Evolutionary conservation across 2,888 invertebrate species (phyloP), one percentile per base, ranked within the genome.

Genomic region (Saturnia japonica): DNA sequence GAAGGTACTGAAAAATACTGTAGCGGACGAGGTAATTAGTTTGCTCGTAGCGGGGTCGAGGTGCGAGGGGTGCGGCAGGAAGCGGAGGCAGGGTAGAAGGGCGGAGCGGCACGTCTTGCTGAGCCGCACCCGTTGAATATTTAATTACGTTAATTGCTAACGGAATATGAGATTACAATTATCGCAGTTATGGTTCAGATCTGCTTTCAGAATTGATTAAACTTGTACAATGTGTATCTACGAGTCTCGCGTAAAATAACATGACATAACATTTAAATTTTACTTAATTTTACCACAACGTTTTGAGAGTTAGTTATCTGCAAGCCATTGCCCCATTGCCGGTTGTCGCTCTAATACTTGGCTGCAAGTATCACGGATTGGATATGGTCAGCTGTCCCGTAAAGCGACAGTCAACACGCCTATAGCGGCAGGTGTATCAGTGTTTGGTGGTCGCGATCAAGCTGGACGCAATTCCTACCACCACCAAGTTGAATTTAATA

Each of bases 131-230:
- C 40, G 8, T n/a, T 40, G 64, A 64, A 64, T 64, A 34, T 11
- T 34, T 64, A 64, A 64, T 64, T 64, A 64, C 64, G 64, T 64
- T 64, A 64, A 64, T 64, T 64, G 64, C 64, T 34, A 34, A 40
- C 34, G 64, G 64, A 64, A 64, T 64, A 64, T 64, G 64, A 64
- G 34, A 64, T 40, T 64, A 64, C 34, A 64, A 64, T 64, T 64
- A 40, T 40, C 64, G 9, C 40, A 11, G 64, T 64, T 40, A 40
- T n/a, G 40, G 64, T 64, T 40, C 34, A 64, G 64, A 9, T 40
- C n/a, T 64, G 40, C 11, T 40, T 40, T n/a, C 57, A 28, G 28
- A 14, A 14, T 14, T 60, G 14, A 60, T 28, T 60, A 40, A 40
- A 40, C n/a, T 40, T 40, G 1, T 28, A 14, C 62, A 62, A 4